Conservation (phyloP, 2,888 invertebrate genomes). For the Nemapogon koenigi region DNA sequence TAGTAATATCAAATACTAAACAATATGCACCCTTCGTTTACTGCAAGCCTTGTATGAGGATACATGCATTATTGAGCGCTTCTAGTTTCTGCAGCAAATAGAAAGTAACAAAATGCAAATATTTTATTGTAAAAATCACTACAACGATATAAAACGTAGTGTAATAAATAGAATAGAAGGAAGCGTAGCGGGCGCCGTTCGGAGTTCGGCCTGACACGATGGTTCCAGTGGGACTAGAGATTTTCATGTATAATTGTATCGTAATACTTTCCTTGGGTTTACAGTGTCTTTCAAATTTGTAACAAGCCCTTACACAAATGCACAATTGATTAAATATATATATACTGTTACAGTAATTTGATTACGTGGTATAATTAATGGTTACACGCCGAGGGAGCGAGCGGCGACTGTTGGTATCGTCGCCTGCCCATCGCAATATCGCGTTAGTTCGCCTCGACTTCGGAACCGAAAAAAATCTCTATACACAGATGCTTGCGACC, state of each 20-base stretch:
- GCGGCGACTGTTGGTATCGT: not conserved
- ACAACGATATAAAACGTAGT: conserved; percentile 56
- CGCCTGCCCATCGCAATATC: not conserved
- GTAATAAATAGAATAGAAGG: conserved; percentile 40
- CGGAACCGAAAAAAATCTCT: conserved; percentile 60
- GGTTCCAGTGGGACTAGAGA: conserved; percentile 73
- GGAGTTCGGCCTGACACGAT: conserved; percentile 33
- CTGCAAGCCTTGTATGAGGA: conserved; percentile 62
- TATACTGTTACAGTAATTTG: conserved; percentile 65
- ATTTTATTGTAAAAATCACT: conserved; percentile 45
- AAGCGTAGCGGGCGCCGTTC: conserved; percentile 30
- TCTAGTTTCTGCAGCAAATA: conserved; percentile 57
- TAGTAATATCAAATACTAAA: conserved; percentile 66
- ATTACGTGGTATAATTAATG: conserved; percentile 65
- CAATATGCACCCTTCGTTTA: conserved; percentile 66
- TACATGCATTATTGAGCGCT: conserved; percentile 62
- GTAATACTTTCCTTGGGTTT: conserved; percentile 66
- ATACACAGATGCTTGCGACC: conserved; percentile 59
- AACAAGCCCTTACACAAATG: conserved; percentile 70
- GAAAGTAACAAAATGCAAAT: conserved; percentile 58
- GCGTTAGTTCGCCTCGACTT: too few relatives aligned
- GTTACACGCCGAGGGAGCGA: conserved; percentile 42
- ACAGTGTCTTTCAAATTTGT: conserved; percentile 65
- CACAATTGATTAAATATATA: conserved; percentile 54
- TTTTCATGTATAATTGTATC: conserved; percentile 68